A percentile compares a stretch with the other conserved stretches of the same genome.
Evolutionary conservation across 1,140 invertebrate genomes (phyloP).

Genomic region (Mizuhopecten yessoensis): DNA sequence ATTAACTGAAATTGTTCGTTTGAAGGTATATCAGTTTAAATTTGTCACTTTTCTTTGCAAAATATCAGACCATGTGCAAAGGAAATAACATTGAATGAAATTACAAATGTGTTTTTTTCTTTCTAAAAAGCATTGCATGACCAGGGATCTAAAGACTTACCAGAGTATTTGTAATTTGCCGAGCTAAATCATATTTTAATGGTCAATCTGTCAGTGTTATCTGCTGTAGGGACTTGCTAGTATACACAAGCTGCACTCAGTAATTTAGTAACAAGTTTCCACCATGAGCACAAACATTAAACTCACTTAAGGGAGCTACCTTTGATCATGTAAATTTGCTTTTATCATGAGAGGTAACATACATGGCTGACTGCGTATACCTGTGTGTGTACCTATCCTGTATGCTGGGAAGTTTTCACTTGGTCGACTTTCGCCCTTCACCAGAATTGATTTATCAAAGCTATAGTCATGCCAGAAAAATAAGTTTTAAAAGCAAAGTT

Average conservation of each 20-base stretch:
- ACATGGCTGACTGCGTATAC: too few species aligned
- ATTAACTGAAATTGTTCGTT: neutral
- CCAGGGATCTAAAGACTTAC: neutral
- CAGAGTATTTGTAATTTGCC: neutral
- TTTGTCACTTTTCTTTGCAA: slow-evolving; percentile 17
- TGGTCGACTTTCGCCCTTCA: too few species aligned
- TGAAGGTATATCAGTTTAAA: neutral
- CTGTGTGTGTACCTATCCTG: too few species aligned
- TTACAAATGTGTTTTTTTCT: neutral
- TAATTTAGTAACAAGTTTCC: neutral
- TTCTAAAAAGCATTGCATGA: neutral
- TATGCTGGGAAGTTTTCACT: too few species aligned
- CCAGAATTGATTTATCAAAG: too few species aligned
- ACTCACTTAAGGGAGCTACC: too few species aligned
- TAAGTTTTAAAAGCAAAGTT: too few species aligned
- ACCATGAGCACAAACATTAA: neutral
- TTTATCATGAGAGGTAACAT: too few species aligned
- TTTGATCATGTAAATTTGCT: too few species aligned
- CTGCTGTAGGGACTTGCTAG: neutral
- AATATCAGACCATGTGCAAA: neutral
- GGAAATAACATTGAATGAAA: neutral
- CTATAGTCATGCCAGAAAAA: too few species aligned
- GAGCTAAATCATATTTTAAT: neutral
- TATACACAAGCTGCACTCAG: neutral
- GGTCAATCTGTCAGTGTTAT: neutral